Evolutionary conservation across 2,113 vertebrate genomes (phyloP).

Genomic region (Sphaerodactylus townsendi): DNA sequence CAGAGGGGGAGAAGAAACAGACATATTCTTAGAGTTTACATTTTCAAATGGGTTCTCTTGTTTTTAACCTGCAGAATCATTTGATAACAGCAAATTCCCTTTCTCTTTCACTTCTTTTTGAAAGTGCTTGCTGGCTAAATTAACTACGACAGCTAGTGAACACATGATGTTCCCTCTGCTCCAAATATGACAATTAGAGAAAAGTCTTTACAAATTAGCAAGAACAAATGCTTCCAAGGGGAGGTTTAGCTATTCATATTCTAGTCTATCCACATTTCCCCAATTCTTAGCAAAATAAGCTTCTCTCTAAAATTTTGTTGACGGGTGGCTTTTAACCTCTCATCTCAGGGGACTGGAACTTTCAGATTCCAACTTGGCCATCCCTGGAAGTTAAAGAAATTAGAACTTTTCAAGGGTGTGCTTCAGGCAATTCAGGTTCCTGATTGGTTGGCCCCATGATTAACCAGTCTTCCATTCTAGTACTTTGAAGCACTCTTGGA

Average conservation of each 20-base stretch:
- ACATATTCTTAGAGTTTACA: accelerated
- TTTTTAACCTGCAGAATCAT: not conserved
- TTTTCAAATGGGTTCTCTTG: not conserved
- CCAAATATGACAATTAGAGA: conserved; percentile 33
- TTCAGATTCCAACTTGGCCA: not conserved
- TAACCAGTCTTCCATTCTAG: not conserved
- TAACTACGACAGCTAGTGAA: conserved; percentile 10
- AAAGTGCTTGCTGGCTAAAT: conserved; percentile 36
- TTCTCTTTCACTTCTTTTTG: not conserved
- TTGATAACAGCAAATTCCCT: conserved; percentile 22
- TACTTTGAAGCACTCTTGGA: not conserved
- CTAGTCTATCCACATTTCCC: not conserved
- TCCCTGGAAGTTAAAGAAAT: not conserved
- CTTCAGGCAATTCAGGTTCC: not conserved
- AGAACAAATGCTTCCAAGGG: accelerated
- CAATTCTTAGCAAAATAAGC: not conserved
- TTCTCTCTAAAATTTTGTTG: not conserved
- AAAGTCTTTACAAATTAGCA: conserved; percentile 45
- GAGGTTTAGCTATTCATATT: not conserved
- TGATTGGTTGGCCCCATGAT: not conserved
- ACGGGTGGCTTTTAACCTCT: not conserved
- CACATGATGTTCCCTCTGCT: conserved; percentile 29
- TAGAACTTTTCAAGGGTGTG: not conserved
- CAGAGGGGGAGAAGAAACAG: not conserved
- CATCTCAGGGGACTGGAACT: not conserved